Percentiles rank a stretch among this genome's conserved stretches.
phyloP scores from a whole-genome alignment of 2,797 vertebrate species.

The Potorous gilbertii region DNA sequence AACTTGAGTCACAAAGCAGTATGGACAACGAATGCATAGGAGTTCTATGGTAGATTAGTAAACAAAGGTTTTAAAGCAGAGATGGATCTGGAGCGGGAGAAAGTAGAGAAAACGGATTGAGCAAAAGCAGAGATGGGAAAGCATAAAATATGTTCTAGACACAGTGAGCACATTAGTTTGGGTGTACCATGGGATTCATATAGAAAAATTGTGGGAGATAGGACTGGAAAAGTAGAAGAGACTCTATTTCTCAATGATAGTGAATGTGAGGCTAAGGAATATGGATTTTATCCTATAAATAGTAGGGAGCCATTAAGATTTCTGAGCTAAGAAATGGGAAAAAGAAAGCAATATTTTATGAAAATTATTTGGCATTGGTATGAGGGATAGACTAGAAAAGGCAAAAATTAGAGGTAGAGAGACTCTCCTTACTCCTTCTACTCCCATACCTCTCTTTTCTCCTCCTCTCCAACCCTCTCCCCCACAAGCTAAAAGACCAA shows the following conservation, averaged over 20 bases:
- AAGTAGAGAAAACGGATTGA: not conserved
- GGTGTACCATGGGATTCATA: not conserved
- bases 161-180: not conserved
- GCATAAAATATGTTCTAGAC: not conserved
- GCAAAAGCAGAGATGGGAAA: not conserved
- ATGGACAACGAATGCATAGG: not conserved
- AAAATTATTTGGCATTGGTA: not conserved
- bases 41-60: not conserved
- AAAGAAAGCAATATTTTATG: not conserved
- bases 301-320: not conserved
- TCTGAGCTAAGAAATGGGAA: not conserved
- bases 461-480: not conserved
- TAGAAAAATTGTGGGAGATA: not conserved
- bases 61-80: not conserved
- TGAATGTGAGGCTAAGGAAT: not conserved
- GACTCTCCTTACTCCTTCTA: not conserved
- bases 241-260: not conserved
- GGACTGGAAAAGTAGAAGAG: not conserved
- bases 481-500: not conserved
- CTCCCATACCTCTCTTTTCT: not conserved
- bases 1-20: not conserved
- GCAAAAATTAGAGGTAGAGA: not conserved
- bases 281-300: not conserved
- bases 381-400: not conserved
- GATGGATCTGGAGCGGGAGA: not conserved